Evolutionary conservation across 2,797 vertebrate genomes (phyloP), one percentile per base, ranked within the genome.

Genomic region (Notolepis coatsorum): DNA sequence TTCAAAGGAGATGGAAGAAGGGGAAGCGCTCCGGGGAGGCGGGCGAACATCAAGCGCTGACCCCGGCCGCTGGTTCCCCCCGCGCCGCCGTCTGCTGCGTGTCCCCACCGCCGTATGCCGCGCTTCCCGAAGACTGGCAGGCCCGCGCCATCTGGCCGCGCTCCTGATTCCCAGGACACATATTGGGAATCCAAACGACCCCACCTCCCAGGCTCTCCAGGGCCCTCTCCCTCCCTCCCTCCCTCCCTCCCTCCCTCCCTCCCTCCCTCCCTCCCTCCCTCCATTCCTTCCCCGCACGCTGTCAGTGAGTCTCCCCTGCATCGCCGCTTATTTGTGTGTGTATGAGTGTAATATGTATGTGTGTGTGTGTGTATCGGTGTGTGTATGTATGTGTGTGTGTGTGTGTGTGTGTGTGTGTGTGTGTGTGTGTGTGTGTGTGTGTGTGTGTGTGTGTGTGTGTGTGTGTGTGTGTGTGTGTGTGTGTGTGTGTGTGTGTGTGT

Each of bases 91-190:
- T n/a, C n/a, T n/a, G n/a, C n/a, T n/a, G n/a, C n/a, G n/a, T n/a
- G n/a, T 84, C 13, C 55, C 23, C 76, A 58, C 79, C 67, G 76
- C 88, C 88, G 87, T 90, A 89, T 89, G 88, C 88, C 85, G 90
- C 75, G 89, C 92, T 92, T 93, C 92, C 85, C 70, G 78, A 59
- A 89, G 85, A 88, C 81, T 86, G 86, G 85, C 90, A 87, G 86
- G 82, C 88, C 75, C 51, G 82, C 89, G 92, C 94, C 94, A 94
- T 94, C 93, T 95, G 94, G 93, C 95, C 94, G 93, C 92, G 91
- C 93, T 89, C 93, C 91, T 92, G 81, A 91, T 92, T 93, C 93
- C 92, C 91, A 80, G 88, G 92, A 94, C 91, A 90, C 93, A 93
- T 84, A 89, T 93, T 84, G 93, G 93, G 91, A 93, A 86, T 82